A percentile compares a stretch with the other conserved stretches of the same genome.
Conservation (phyloP, 2,888 invertebrate species). For the Pammene fasciana region DNA sequence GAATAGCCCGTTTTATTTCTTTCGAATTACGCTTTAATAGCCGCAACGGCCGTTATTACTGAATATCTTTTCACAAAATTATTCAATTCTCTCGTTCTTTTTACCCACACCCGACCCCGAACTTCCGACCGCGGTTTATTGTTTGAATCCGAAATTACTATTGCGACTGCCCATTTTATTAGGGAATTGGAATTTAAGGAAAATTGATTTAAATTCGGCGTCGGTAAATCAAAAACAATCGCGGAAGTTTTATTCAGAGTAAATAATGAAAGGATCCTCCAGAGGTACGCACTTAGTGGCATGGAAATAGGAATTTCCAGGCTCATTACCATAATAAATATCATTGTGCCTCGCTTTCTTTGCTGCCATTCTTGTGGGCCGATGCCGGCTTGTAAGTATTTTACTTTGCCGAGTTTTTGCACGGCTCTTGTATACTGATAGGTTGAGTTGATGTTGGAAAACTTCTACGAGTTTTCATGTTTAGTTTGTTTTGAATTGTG, state of each 20-base stretch:
- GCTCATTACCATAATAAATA: slow-evolving; percentile 40
- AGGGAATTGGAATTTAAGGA: slow-evolving; percentile 41
- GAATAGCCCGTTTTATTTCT: slow-evolving; percentile 62
- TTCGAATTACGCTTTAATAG: slow-evolving; percentile 60
- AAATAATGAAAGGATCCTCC: slow-evolving; percentile 32
- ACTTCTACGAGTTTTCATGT: slow-evolving; percentile 7
- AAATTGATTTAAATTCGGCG: slow-evolving; percentile 44
- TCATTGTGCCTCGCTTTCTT: slow-evolving; percentile 25
- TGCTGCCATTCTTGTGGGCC: slow-evolving; percentile 17
- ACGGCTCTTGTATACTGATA: background rate
- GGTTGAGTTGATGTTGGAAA: slow-evolving; percentile 4
- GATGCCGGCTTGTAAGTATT: slow-evolving; percentile 18
- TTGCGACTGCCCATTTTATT: slow-evolving; percentile 43
- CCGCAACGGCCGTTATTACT: slow-evolving; percentile 52
- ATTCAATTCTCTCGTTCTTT: slow-evolving; percentile 56
- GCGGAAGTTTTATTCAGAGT: slow-evolving; percentile 35
- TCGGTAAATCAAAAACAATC: slow-evolving; percentile 41
- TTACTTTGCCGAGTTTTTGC: slow-evolving; percentile 12
- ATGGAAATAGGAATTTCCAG: slow-evolving; percentile 32
- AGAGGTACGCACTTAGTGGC: slow-evolving; percentile 36
- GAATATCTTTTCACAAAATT: slow-evolving; percentile 60
- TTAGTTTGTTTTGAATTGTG: slow-evolving; percentile 2
- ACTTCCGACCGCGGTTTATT: slow-evolving; percentile 46
- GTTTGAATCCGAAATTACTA: slow-evolving; percentile 47
- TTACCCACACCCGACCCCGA: slow-evolving; percentile 43